Evolutionary conservation across 2,888 invertebrate genomes (phyloP).

Genomic region (Rhyacophila evoluta): DNA sequence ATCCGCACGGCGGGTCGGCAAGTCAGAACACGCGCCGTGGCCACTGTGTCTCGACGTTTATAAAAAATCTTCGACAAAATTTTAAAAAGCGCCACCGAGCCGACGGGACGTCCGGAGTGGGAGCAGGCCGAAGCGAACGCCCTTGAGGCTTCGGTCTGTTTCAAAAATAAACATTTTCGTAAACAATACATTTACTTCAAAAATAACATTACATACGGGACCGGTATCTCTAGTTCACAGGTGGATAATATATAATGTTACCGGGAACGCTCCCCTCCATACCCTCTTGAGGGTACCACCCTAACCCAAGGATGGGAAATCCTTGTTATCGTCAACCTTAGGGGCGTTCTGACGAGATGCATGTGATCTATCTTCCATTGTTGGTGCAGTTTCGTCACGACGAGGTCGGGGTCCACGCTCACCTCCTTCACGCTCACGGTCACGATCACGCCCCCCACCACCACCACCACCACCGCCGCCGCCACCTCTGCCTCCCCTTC

Average conservation of each 20-base stretch:
- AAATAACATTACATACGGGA: conserved; percentile 69
- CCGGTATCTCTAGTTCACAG: conserved; percentile 43
- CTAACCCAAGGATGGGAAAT: conserved; percentile 94
- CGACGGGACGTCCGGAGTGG: not conserved
- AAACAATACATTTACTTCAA: conserved; percentile 72
- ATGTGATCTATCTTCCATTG: conserved; percentile 61
- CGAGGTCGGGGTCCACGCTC: conserved; percentile 51
- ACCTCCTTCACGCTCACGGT: conserved; percentile 57
- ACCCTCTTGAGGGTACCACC: conserved; percentile 61
- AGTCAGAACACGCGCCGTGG: not conserved
- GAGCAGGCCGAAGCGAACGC: not conserved
- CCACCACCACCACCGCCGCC: conserved; percentile 54
- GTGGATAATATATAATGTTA: conserved; percentile 42
- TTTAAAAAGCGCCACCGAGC: conserved; percentile 48
- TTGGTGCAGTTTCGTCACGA: conserved; percentile 57
- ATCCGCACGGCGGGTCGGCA: not conserved
- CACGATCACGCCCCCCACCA: conserved; percentile 49
- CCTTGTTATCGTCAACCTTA: conserved; percentile 95
- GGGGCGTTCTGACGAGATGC: conserved; percentile 72
- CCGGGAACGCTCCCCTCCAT: conserved; percentile 34
- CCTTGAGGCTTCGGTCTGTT: conserved; percentile 30
- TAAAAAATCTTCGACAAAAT: conserved; percentile 49
- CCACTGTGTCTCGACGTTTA: conserved; percentile 38
- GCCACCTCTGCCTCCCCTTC: conserved; percentile 68
- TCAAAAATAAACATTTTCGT: conserved; percentile 68